Evolutionary conservation across 2,113 vertebrate species (phyloP).

Genomic region (Hippoglossus stenolepis): DNA sequence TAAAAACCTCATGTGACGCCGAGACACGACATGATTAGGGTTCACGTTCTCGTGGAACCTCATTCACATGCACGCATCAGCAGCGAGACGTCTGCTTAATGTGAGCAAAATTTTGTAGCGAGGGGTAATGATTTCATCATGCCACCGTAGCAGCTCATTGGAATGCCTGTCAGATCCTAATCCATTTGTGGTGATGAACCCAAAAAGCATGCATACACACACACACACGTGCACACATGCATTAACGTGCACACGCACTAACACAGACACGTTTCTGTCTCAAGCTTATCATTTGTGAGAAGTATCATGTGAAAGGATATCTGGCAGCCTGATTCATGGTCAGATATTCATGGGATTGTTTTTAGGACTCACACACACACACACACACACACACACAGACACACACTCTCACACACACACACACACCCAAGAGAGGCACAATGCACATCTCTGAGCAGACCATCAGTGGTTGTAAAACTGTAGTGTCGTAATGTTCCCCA

Average conservation of each 20-base stretch:
- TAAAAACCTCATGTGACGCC: conserved; percentile 2
- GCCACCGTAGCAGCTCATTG: conserved; percentile 60
- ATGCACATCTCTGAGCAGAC: conserved; percentile 71
- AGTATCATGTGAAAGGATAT: conserved; percentile 62
- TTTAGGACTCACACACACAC: conserved; percentile 10
- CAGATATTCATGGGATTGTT: conserved; percentile 74
- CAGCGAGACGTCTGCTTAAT: conserved; percentile 26
- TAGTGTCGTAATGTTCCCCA: conserved; percentile 76
- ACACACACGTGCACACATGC: neutral
- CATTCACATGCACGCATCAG: neutral
- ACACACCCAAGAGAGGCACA: conserved; percentile 42
- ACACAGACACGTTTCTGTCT: conserved; percentile 34
- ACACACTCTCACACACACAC: neutral
- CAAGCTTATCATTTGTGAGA: conserved; percentile 69
- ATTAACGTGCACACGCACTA: neutral
- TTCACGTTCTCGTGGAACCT: conserved; percentile 5
- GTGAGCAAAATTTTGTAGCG: conserved; percentile 34
- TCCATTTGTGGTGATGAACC: conserved; percentile 66
- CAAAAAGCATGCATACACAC: conserved; percentile 12
- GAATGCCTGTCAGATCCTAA: conserved; percentile 69
- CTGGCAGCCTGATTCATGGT: conserved; percentile 70
- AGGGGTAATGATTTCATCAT: conserved; percentile 62
- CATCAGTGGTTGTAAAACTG: conserved; percentile 80
- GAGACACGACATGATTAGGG: conserved; percentile 56
- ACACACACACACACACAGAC: neutral